Conservation (phyloP, 2,113 vertebrate genomes). For the Scortum barcoo region DNA sequence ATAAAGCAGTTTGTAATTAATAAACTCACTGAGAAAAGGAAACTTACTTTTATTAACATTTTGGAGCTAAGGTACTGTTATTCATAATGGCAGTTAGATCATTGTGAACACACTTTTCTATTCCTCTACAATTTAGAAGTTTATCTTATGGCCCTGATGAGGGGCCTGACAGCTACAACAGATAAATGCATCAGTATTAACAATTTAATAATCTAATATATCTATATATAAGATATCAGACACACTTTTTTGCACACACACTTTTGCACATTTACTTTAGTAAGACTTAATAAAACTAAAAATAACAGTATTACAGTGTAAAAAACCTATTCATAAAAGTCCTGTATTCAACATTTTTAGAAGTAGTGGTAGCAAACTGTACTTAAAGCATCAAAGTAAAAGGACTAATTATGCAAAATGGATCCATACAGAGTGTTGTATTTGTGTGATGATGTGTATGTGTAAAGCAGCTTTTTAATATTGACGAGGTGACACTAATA, state of each 20-base stretch:
- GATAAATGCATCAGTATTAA: background rate
- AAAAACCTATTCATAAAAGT: background rate
- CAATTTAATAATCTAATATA: background rate
- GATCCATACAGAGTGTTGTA: background rate
- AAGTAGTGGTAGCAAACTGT: background rate
- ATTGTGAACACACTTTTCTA: background rate
- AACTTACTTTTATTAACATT: background rate
- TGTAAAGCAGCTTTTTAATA: background rate
- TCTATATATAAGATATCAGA: background rate
- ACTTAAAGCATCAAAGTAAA: background rate
- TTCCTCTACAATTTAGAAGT: background rate
- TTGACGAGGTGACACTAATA: background rate
- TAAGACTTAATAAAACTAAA: background rate
- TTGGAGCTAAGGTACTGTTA: background rate
- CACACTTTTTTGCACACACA: no score
- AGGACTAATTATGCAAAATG: background rate
- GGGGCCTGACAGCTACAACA: no score
- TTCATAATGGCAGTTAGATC: background rate
- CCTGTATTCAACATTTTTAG: background rate
- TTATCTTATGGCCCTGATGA: background rate
- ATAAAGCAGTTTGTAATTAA: constrained; percentile 58
- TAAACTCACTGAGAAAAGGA: background rate
- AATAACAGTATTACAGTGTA: background rate
- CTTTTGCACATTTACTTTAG: background rate
- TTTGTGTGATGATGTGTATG: background rate